Conservation (phyloP, 2,113 vertebrate species). For the Actenoides hombroni region DNA sequence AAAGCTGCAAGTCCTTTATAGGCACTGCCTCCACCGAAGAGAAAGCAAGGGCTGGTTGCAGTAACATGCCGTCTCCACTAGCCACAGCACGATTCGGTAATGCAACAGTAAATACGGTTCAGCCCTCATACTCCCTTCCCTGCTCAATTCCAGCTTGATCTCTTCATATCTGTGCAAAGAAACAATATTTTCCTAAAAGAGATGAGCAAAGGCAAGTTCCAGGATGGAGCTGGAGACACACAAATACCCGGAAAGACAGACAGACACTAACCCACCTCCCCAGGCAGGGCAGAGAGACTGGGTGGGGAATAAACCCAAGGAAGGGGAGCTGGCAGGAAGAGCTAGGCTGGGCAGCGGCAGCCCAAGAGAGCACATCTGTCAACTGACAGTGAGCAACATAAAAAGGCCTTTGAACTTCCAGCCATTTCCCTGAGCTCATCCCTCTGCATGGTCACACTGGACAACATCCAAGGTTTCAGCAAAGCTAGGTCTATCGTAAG, state of each 20-base stretch:
- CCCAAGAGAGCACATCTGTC: conserved; percentile 28
- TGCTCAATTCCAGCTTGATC: neutral
- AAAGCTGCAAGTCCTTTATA: neutral
- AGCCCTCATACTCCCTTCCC: neutral
- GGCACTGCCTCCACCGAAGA: neutral
- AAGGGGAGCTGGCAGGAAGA: neutral
- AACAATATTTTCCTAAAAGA: neutral
- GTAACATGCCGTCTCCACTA: neutral
- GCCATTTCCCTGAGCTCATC: conserved; percentile 48
- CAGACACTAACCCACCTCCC: neutral
- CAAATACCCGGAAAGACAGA: neutral
- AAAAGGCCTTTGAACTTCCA: conserved; percentile 65
- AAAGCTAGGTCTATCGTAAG: conserved; percentile 22
- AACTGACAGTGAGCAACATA: neutral
- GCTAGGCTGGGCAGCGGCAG: neutral
- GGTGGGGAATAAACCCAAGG: neutral
- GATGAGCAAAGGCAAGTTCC: neutral
- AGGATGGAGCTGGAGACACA: neutral
- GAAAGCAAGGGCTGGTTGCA: neutral
- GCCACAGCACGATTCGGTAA: neutral
- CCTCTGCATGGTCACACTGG: conserved; percentile 52
- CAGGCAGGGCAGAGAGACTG: neutral
- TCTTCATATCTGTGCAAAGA: neutral
- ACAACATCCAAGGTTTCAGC: conserved; percentile 47
- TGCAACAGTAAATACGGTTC: neutral